phyloP scores from a whole-genome alignment of 2,888 invertebrate species.

The Spodoptera picta region DNA sequence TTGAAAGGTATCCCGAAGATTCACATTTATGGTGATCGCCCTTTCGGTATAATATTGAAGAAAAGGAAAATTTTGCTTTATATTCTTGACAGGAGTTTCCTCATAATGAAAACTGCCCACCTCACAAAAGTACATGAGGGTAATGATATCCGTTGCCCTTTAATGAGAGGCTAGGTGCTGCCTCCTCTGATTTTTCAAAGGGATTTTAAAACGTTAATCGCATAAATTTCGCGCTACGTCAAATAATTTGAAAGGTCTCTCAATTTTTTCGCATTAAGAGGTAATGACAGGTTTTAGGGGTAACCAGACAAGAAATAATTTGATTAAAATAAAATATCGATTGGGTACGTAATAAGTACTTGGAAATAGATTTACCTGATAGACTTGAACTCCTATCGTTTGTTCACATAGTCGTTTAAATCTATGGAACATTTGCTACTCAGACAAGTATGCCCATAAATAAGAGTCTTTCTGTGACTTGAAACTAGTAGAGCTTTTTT shows the following conservation, averaged over 20 bases:
- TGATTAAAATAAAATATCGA: slow-evolving; percentile 3
- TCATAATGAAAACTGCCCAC: slow-evolving; percentile 15
- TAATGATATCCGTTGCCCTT: slow-evolving; percentile 22
- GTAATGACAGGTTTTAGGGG: slow-evolving; percentile 12
- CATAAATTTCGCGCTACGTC: slow-evolving; percentile 40
- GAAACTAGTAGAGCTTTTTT: no score
- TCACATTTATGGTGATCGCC: background rate
- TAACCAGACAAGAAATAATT: background rate
- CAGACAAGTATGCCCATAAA: no score
- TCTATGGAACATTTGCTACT: no score
- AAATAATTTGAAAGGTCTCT: slow-evolving; percentile 27
- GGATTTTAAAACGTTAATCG: slow-evolving; percentile 44
- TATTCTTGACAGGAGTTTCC: background rate
- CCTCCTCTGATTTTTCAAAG: slow-evolving; percentile 50
- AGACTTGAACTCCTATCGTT: no score
- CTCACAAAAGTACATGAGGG: slow-evolving; percentile 15
- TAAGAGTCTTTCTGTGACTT: no score
- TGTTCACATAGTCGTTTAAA: no score
- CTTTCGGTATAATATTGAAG: background rate
- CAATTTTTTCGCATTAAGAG: slow-evolving; percentile 25
- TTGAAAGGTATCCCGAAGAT: background rate
- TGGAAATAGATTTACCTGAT: no score
- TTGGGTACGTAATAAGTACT: background rate
- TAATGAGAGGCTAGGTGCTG: slow-evolving; percentile 32
- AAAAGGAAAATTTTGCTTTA: background rate